Evolutionary conservation across 1,140 invertebrate genomes (phyloP), one percentile per base, ranked within the genome.

Genomic region (Notospermus geniculatus): DNA sequence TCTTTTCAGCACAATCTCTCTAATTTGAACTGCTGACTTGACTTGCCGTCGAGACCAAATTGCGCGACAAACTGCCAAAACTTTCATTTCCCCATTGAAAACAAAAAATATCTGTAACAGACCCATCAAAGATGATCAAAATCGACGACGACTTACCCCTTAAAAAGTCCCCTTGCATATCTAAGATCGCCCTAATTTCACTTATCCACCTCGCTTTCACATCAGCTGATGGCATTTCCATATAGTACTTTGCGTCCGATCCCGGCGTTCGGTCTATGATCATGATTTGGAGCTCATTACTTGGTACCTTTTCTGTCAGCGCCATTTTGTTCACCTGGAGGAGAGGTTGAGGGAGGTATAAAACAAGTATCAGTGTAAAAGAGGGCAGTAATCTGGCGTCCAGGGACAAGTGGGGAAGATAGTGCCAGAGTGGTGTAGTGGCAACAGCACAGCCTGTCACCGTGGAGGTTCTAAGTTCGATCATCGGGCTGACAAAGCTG

Each of bases 321-420:
- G 86, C 86, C 92, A 98, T 93, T 83, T 97, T 97, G 80, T 98
- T 97, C 59, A 96, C 90, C 93, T 95, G 74, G 60, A 72, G 60
- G 43, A 59, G 22, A 63, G 30, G 45, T 36, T 36, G 32, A 36
- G 32, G 4, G 15, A 36, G 15, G 32, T 36, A 15, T 36, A n/a
- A n/a, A n/a, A n/a, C n/a, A n/a, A n/a, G n/a, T n/a, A n/a, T n/a
- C n/a, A n/a, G n/a, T n/a, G n/a, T n/a, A n/a, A n/a, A n/a, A n/a
- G n/a, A n/a, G n/a, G n/a, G n/a, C n/a, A n/a, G n/a, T n/a, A n/a
- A n/a, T n/a, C n/a, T n/a, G n/a, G n/a, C n/a, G n/a, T n/a, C n/a
- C n/a, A n/a, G n/a, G n/a, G n/a, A n/a, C n/a, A n/a, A n/a, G n/a
- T n/a, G n/a, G n/a, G n/a, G n/a, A n/a, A n/a, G n/a, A n/a, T n/a